These are phyloP conservation scores for Drosophila melanocephala DNA, from an alignment of 2,888 invertebrate species.

Conservation along the genomic window DNA sequence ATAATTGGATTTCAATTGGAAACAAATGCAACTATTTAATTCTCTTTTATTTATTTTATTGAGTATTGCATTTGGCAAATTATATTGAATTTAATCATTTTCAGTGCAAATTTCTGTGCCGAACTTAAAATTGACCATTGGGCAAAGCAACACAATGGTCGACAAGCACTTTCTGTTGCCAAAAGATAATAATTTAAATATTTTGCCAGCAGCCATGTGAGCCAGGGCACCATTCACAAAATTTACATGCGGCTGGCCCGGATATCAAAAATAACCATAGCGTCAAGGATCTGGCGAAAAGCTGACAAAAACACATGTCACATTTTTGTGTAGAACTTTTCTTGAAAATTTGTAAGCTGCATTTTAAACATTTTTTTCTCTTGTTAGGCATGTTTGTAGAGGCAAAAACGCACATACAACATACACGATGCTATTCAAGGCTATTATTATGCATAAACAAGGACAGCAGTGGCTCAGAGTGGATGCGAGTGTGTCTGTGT, in stretches of 20 bases:
- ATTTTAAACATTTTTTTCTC: constrained; percentile 24
- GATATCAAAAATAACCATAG: constrained; percentile 32
- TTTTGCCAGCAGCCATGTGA: constrained; percentile 16
- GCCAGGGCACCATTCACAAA: constrained; percentile 8
- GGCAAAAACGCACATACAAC: constrained; percentile 4
- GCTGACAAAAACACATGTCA: constrained; percentile 78
- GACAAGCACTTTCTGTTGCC: constrained; percentile 31
- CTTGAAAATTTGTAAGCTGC: constrained; percentile 70
- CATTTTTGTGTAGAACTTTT: constrained; percentile 66
- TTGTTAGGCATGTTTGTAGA: not conserved
- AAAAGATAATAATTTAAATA: constrained; percentile 58
- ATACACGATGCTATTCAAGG: constrained; percentile 48
- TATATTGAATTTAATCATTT: constrained; percentile 39
- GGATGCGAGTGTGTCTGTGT: constrained; percentile 3
- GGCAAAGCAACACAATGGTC: constrained; percentile 32
- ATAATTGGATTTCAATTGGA: not conserved
- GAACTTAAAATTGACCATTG: constrained; percentile 33
- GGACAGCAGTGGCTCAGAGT: constrained; percentile 43
- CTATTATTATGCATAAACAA: constrained; percentile 61
- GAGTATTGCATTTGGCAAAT: not conserved
- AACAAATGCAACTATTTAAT: not conserved
- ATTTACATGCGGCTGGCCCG: constrained; percentile 38
- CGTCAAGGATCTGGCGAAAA: constrained; percentile 44
- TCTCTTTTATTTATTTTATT: no score
- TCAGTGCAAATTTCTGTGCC: constrained; percentile 40